A percentile compares a stretch with the other conserved stretches of the same genome.
Evolutionary conservation across 2,888 invertebrate genomes (phyloP).

Genomic region (Lagria hirta): DNA sequence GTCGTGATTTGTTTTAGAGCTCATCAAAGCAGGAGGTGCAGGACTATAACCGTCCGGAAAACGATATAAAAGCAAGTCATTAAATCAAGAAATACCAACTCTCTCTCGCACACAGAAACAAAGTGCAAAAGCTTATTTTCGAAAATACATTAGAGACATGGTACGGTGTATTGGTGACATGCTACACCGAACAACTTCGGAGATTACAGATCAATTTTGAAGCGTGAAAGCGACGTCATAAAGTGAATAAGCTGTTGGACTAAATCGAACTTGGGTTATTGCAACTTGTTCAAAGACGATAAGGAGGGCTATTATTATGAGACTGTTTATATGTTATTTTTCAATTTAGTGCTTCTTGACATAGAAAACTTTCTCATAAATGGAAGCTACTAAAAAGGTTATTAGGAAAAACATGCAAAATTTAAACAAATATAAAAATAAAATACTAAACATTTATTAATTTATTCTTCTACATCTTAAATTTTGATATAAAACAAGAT

Average conservation of each 20-base stretch:
- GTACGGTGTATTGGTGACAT: conserved; percentile 9
- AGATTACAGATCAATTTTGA: conserved; percentile 24
- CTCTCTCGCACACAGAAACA: too few species aligned
- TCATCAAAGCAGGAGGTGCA: conserved; percentile 41
- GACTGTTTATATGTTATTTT: conserved; percentile 44
- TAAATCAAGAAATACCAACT: conserved; percentile 30
- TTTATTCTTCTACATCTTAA: too few species aligned
- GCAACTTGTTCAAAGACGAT: conserved; percentile 38
- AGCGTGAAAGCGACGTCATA: conserved; percentile 31
- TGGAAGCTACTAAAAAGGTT: too few species aligned
- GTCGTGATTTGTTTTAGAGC: conserved; percentile 45
- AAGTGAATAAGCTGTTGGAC: conserved; percentile 36
- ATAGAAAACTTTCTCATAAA: too few species aligned
- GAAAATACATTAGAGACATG: conserved; percentile 9
- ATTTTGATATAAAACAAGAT: too few species aligned
- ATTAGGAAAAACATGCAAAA: too few species aligned
- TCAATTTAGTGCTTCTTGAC: conserved; percentile 43
- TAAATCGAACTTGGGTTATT: conserved; percentile 36
- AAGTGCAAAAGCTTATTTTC: conserved; percentile 12
- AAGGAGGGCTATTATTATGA: conserved; percentile 41
- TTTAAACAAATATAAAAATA: too few species aligned
- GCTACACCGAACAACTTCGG: conserved; percentile 15
- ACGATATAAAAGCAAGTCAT: conserved; percentile 35
- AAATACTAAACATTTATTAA: too few species aligned
- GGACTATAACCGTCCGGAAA: conserved; percentile 34